phyloP scores from a whole-genome alignment of 1,140 invertebrate genomes.

The Battus philenor region DNA sequence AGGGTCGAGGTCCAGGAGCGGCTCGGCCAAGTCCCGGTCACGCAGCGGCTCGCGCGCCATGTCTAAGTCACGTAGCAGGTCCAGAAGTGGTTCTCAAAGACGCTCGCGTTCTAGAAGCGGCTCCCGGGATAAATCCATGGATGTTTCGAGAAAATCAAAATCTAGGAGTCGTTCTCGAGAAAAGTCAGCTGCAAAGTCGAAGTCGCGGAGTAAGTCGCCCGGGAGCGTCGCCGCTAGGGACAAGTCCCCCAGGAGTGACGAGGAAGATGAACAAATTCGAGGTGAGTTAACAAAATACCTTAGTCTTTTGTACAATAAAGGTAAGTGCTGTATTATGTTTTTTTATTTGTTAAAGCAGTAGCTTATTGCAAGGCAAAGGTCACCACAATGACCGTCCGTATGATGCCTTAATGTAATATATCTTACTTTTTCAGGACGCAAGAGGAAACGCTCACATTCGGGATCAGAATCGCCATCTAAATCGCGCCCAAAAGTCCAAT shows the following conservation, averaged over 20 bases:
- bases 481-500: slow-evolving; percentile 25
- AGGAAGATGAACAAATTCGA: slow-evolving; percentile 22
- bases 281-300: background rate
- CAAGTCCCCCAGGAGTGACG: slow-evolving; percentile 26
- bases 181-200: slow-evolving; percentile 10
- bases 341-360: background rate
- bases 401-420: too few relatives aligned
- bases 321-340: background rate
- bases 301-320: background rate
- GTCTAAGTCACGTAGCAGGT: slow-evolving; percentile 19
- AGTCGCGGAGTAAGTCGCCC: slow-evolving; percentile 16
- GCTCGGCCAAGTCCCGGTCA: slow-evolving; percentile 19
- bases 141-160: slow-evolving; percentile 11
- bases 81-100: slow-evolving; percentile 3
- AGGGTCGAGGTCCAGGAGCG: slow-evolving; percentile 24
- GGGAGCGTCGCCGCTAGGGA: slow-evolving; percentile 17
- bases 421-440: slow-evolving; percentile 10
- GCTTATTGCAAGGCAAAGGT: too few relatives aligned
- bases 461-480: slow-evolving; percentile 36
- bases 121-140: slow-evolving; percentile 11
- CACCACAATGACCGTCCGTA: too few relatives aligned
- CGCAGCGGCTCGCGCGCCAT: slow-evolving; percentile 8
- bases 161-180: slow-evolving; percentile 16
- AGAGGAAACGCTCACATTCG: slow-evolving; percentile 14
- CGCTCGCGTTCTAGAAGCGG: slow-evolving; percentile 10